Evolutionary conservation across 1,140 invertebrate species (phyloP).

Genomic region (Reticulitermes speratus): DNA sequence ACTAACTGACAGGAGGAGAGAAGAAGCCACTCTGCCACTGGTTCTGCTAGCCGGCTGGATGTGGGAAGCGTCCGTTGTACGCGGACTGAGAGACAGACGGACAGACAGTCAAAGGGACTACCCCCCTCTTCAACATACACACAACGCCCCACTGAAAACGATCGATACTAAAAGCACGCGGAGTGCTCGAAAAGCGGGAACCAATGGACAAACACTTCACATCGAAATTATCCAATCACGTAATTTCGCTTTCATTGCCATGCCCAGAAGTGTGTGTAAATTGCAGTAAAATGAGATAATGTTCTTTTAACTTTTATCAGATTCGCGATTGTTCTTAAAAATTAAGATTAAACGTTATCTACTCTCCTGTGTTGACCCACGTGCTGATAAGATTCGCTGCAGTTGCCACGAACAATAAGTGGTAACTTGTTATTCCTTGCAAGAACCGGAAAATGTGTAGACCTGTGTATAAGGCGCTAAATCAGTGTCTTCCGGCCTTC

Average conservation of each 20-base stretch:
- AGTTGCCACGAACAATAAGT: too few relatives aligned
- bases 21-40: background rate
- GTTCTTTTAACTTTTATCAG: too few relatives aligned
- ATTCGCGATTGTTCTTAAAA: too few relatives aligned
- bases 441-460: too few relatives aligned
- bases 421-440: too few relatives aligned
- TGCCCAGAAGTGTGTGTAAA: background rate
- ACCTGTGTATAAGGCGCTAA: too few relatives aligned
- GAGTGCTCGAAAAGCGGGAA: background rate
- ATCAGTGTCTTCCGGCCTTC: too few relatives aligned
- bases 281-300: too few relatives aligned
- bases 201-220: slow-evolving; percentile 14
- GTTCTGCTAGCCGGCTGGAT: background rate
- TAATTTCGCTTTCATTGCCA: background rate
- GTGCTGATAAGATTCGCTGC: too few relatives aligned
- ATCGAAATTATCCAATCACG: background rate
- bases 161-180: background rate
- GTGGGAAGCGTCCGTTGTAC: slow-evolving; percentile 3
- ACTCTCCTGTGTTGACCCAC: too few relatives aligned
- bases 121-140: background rate
- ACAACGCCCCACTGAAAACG: background rate
- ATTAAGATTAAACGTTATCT: too few relatives aligned
- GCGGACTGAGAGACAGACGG: background rate
- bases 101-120: background rate
- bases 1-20: background rate